phyloP scores from a whole-genome alignment of 2,888 invertebrate genomes.

The Galerucella pusilla region DNA sequence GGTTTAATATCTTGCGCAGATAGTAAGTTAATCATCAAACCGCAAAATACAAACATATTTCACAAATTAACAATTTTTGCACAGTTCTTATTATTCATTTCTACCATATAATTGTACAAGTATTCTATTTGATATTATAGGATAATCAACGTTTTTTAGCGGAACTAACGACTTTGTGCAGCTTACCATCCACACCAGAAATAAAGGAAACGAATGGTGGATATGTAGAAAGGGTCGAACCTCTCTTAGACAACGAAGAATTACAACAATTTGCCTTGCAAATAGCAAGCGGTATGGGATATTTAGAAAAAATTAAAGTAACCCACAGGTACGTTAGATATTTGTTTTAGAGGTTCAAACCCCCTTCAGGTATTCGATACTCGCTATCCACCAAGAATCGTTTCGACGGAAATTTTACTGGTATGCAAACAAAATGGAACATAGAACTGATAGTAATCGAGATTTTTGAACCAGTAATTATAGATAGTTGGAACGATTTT shows the following conservation, averaged over 20 bases:
- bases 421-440: no score
- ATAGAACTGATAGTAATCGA: no score
- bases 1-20: slow-evolving; percentile 36
- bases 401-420: no score
- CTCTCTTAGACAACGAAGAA: slow-evolving; percentile 63
- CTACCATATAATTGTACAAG: no score
- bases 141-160: slow-evolving; percentile 29
- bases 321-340: slow-evolving; percentile 72
- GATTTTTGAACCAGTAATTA: no score
- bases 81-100: neutral
- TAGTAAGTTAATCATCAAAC: slow-evolving; percentile 34
- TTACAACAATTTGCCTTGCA: slow-evolving; percentile 81
- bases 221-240: slow-evolving; percentile 28
- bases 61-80: neutral
- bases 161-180: slow-evolving; percentile 33
- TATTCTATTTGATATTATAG: neutral
- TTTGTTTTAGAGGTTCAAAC: no score
- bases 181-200: slow-evolving; percentile 28
- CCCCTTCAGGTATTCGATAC: no score
- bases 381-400: no score
- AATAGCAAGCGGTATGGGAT: slow-evolving; percentile 84
- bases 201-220: slow-evolving; percentile 6
- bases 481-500: no score
- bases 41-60: no score
- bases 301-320: slow-evolving; percentile 76